A percentile compares a stretch with the other conserved stretches of the same genome.
These are phyloP conservation scores for Alligator sinensis DNA, from an alignment of 2,113 vertebrate species.

Conservation along the genomic window DNA sequence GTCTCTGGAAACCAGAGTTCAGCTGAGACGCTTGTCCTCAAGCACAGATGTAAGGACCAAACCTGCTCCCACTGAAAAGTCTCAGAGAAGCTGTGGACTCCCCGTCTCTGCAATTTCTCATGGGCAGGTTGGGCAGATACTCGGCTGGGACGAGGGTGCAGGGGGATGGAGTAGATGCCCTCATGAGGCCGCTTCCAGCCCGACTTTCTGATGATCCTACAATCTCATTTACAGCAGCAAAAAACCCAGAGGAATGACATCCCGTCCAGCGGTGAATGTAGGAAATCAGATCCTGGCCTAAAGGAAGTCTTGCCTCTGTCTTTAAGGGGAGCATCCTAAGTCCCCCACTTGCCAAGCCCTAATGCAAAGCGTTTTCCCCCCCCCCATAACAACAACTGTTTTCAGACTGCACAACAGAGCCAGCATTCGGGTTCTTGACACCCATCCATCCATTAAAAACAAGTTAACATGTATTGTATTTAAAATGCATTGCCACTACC, in stretches of 20 bases:
- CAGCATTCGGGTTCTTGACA: conserved; percentile 74
- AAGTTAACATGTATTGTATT: conserved; percentile 74
- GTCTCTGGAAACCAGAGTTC: not conserved
- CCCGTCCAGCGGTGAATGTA: fast-evolving
- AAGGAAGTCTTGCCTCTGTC: not conserved
- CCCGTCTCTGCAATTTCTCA: no score
- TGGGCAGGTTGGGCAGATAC: no score
- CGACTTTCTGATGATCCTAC: no score
- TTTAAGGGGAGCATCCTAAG: not conserved
- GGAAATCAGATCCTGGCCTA: not conserved
- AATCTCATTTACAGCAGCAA: not conserved
- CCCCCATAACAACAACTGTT: not conserved
- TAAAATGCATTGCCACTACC: conserved; percentile 84
- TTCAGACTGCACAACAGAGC: conserved; percentile 48
- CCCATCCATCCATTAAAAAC: conserved; percentile 80
- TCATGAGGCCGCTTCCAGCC: no score
- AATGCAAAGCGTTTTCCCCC: not conserved
- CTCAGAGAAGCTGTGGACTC: not conserved
- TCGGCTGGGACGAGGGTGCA: no score
- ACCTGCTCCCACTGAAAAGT: not conserved
- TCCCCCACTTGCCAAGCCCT: not conserved
- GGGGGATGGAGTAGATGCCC: no score
- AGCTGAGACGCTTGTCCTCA: not conserved
- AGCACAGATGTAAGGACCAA: not conserved
- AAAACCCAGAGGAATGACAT: not conserved